Conservation (phyloP, 2,797 vertebrate genomes). For the Cossypha dichroa region DNA sequence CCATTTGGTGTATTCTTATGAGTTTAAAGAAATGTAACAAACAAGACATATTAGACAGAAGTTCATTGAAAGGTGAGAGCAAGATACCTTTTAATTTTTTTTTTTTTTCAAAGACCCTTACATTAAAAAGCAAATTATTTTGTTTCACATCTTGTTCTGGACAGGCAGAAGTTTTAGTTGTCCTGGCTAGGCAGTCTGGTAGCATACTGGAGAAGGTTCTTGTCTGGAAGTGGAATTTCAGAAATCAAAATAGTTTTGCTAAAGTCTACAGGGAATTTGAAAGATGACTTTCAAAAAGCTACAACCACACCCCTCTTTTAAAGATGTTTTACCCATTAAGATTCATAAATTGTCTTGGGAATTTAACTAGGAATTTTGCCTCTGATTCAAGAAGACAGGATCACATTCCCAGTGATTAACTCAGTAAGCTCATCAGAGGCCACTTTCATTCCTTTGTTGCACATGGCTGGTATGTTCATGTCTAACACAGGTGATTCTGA, state of each 20-base stretch:
- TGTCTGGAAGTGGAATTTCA: not conserved
- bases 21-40: not conserved
- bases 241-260: not conserved
- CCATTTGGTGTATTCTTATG: rapidly evolving
- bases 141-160: not conserved
- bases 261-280: not conserved
- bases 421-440: not conserved
- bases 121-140: not conserved
- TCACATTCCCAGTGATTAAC: not conserved
- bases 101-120: not conserved
- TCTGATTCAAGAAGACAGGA: not conserved
- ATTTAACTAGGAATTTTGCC: not conserved
- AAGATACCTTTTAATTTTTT: not conserved
- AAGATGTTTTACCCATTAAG: not conserved
- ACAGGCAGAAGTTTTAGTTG: not conserved
- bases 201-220: not conserved
- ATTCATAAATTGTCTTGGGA: not conserved
- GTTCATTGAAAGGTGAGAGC: not conserved
- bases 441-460: not conserved
- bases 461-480: not conserved
- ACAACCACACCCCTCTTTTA: not conserved
- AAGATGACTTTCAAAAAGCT: not conserved
- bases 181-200: not conserved
- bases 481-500: not conserved
- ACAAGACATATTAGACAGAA: not conserved